Conservation (phyloP, 1,140 invertebrate species). For the Schlechtendalia chinensis region DNA sequence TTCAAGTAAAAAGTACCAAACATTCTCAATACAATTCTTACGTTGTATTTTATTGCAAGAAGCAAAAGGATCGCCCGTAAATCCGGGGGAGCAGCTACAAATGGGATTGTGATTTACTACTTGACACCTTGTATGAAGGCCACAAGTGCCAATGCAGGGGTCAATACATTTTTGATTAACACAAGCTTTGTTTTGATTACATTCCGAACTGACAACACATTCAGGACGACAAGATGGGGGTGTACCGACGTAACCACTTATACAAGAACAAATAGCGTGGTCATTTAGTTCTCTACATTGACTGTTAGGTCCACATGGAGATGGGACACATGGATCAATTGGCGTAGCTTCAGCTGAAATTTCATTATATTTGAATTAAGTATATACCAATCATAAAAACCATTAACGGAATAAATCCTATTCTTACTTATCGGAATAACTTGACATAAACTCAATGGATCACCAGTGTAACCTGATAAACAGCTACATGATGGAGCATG, state of each 20-base stretch:
- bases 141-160: slow-evolving; percentile 59
- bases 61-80: slow-evolving; percentile 60
- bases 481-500: slow-evolving; percentile 69
- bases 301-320: slow-evolving; percentile 59
- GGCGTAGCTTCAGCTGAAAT: slow-evolving; percentile 54
- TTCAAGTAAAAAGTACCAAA: slow-evolving; percentile 66
- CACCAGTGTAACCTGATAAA: slow-evolving; percentile 63
- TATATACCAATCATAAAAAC: neutral
- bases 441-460: slow-evolving; percentile 65
- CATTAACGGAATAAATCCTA: neutral
- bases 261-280: slow-evolving; percentile 60
- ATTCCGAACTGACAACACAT: slow-evolving; percentile 57
- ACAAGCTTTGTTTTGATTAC: slow-evolving; percentile 57
- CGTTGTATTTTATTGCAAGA: slow-evolving; percentile 57
- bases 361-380: slow-evolving; percentile 14
- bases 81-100: slow-evolving; percentile 56
- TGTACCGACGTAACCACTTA: slow-evolving; percentile 58
- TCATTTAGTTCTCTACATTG: slow-evolving; percentile 57
- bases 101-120: slow-evolving; percentile 59
- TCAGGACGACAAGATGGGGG: slow-evolving; percentile 58
- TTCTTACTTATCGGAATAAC: slow-evolving; percentile 52
- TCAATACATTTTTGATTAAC: slow-evolving; percentile 57
- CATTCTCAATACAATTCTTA: slow-evolving; percentile 52
- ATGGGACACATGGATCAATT: slow-evolving; percentile 55
- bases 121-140: slow-evolving; percentile 57